Evolutionary conservation across 2,797 vertebrate genomes (phyloP).

Genomic region (Eutrigla gurnardus): DNA sequence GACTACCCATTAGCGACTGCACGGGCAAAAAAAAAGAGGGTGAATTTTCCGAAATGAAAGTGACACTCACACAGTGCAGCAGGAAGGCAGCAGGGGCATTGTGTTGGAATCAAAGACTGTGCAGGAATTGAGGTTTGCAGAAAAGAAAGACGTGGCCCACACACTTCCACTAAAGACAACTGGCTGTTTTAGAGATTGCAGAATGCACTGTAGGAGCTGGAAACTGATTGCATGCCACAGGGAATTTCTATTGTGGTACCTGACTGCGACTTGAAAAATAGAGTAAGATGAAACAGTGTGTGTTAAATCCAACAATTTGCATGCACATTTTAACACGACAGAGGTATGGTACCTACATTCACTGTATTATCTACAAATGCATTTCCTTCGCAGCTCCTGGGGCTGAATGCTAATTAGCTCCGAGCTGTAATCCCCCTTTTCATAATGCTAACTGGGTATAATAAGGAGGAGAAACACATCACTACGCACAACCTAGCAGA

Average conservation of each 20-base stretch:
- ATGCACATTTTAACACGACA: conserved; percentile 50
- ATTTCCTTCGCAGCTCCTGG: conserved; percentile 51
- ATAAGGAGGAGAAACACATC: conserved; percentile 49
- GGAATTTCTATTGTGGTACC: conserved; percentile 54
- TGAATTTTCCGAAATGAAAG: conserved; percentile 74
- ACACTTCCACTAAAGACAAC: conserved; percentile 66
- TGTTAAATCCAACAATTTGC: conserved; percentile 44
- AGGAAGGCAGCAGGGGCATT: conserved; percentile 65
- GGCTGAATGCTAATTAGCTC: conserved; percentile 69
- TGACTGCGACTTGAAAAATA: conserved; percentile 45
- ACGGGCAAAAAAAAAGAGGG: conserved; percentile 66
- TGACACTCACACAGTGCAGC: conserved; percentile 54
- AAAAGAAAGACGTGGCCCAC: conserved; percentile 60
- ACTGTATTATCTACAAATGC: conserved; percentile 58
- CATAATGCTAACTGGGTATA: conserved; percentile 39
- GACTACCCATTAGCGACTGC: conserved; percentile 64
- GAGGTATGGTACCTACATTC: conserved; percentile 41
- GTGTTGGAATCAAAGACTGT: conserved; percentile 74
- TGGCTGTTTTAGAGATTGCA: conserved; percentile 57
- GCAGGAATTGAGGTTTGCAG: conserved; percentile 70
- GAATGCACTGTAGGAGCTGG: conserved; percentile 50
- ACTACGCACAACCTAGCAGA: conserved; percentile 47
- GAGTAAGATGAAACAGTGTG: conserved; percentile 43
- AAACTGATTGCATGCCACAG: conserved; percentile 64
- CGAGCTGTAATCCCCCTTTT: conserved; percentile 68